Base-by-base conservation (phyloP, 2,113 vertebrate genomes). In the Sprattus sprattus region DNA sequence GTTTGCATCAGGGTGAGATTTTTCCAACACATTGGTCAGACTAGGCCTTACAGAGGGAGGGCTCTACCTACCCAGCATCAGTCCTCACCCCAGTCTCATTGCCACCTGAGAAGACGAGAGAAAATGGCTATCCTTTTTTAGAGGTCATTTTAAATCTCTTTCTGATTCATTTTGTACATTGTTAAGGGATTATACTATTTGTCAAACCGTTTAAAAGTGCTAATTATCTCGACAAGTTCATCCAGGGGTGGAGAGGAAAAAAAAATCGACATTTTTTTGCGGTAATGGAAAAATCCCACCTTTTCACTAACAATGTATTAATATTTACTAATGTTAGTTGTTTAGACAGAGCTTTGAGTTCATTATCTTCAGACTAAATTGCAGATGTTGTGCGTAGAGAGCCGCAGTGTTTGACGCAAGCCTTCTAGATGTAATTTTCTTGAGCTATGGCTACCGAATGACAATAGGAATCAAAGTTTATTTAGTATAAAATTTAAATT, bases 291-390 rank as follows among this genome's bases (percentile, higher is more conserved):
- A 93, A 94, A 94, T 89, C 67, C 67, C 67, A 75, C 86, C 87
- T 93, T 94, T 94, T 94, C 93, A 95, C 93, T 95, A 95, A 95
- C 94, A 95, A 92, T 95, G 93, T 95, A 95, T 95, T 95, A 95
- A 94, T 95, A 94, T 94, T 94, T 94, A 93, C 94, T 95, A 95
- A 95, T 94, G 92, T 95, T 95, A 95, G 94, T 93, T 92, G 93
- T 94, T 90, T 98, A 97, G 96, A 95, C 93, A 93, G 95, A 96
- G 95, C 95, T 95, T 97, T 96, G 92, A 93, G 94, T 97, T 96
- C 96, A 95, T 97, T 97, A 96, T 96, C 95, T 97, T 97, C 96
- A 94, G 94, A 95, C 96, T 96, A 95, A 95, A 92, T 93, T 87
- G 92, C 93, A 95, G 95, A 94, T 91, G 95, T 95, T 15, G 94